Base-by-base conservation (phyloP, 2,888 invertebrate species). In the Nyleta sp. region DNA sequence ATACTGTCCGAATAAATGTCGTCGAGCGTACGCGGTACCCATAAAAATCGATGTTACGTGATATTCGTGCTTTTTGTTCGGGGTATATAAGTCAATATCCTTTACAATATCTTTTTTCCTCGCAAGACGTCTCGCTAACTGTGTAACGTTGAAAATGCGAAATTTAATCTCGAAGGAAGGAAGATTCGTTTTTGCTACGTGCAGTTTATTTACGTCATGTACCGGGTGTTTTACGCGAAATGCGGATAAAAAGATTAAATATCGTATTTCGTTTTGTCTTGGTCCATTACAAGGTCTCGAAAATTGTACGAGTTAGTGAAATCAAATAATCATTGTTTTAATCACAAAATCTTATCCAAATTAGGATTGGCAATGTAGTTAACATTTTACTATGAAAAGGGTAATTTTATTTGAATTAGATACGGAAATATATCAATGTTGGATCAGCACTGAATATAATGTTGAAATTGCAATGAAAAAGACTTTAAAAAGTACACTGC, bases 51-150 rank as follows among this genome's bases (percentile, higher is more conserved):
- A 50, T 38, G 48, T 50, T 33, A 50, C 62, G 38, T 50, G 38
- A 38, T 64, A 52, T 64, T 42, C 50, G 28, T 31, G 17, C 15
- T 42, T 53, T 52, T 33, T 44, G 53, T 65, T 13, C 44, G 42
- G 2, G n/a, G 20, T 53, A 22, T 53, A 65, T 42, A 52, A 64
- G 64, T 64, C 50, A 52, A 64, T 65, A 65, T 42, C 44, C 17
- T 31, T 42, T 52, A 64, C 64, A 52, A 64, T 64, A 64, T 50
- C 44, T 48, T 62, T 50, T 44, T 46, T 55, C 42, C 5, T 50
- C 28, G 18, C 17, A 46, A 55, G 35, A 55, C 46, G n/a, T 44
- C 35, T 55, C 13, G 38, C 46, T 55, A 55, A 67, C 44, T 53
- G 22, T 55, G 53, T 44, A 67, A 53, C 65, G 22, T 35, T 46